Percentiles rank a stretch among this genome's conserved stretches.
Conservation (phyloP, 2,888 invertebrate genomes). For the Myopa testacea region DNA sequence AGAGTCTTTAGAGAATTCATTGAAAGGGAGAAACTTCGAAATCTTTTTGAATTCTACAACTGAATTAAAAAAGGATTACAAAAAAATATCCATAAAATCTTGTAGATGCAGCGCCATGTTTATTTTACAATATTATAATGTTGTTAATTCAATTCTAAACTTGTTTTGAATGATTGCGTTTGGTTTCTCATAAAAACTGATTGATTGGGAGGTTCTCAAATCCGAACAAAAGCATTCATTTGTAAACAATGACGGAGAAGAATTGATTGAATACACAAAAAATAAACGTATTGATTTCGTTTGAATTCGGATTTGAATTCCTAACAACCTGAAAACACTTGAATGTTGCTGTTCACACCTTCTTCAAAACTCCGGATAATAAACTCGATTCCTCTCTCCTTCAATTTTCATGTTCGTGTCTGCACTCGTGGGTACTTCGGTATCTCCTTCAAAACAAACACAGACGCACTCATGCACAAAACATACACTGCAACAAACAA, state of each 20-base stretch:
- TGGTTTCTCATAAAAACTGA: no score
- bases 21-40: no score
- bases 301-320: neutral
- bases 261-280: neutral
- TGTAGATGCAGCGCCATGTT: no score
- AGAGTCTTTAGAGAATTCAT: no score
- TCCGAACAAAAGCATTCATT: no score
- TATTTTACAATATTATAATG: no score
- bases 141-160: no score
- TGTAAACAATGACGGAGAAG: neutral
- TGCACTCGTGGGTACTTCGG: neutral
- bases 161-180: no score
- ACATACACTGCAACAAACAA: slow-evolving; percentile 8
- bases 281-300: neutral
- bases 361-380: slow-evolving; percentile 10
- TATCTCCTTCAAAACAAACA: neutral
- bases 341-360: slow-evolving; percentile 18
- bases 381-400: slow-evolving; percentile 17
- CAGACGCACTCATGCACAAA: neutral
- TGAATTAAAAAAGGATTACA: no score
- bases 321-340: neutral
- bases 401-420: neutral
- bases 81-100: no score
- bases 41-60: no score
- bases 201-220: no score